Base-by-base conservation (phyloP, 1,140 invertebrate species). In the Drosophila sproati region DNA sequence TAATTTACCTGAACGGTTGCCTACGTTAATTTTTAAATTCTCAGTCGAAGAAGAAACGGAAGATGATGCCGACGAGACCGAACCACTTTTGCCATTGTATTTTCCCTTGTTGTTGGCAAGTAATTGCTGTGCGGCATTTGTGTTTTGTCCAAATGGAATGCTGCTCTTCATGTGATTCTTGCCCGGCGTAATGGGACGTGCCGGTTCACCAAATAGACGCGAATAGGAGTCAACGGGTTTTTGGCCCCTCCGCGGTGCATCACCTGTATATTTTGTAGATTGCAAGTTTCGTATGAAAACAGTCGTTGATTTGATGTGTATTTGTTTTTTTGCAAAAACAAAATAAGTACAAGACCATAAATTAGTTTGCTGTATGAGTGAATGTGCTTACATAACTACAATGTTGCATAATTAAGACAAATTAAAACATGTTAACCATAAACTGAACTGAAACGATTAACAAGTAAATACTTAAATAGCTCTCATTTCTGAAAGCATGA, bases 121-220 rank as follows among this genome's bases (percentile, higher is more conserved):
- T 32, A 82, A 71, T 64, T 80, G 75, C 37, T 86, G 73, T 75
- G 82, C 87, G 12, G 80, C 78, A 55, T 92, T 81, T 57, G 77
- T 73, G 47, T 90, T 92, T 50, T 78, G 77, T 37, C 91, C 91
- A 74, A 93, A 91, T 80, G 92, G 90, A 86, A 93, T 92, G 78
- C 77, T 93, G 88, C 92, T 93, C 57, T 89, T 92, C 85, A 91
- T 85, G 79, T 92, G 92, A 79, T 92, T 92, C 68, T 92, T 93
- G 59, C 74, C 90, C 43, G 92, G 88, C 39, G 92, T 92, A 5
- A 79, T 76, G 51, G 86, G 78, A 69, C 92, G 92, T 51, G 82
- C 68, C 28, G 83, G 81, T 43, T 93, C 92, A 29, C 92, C 92
- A 73, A 93, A 93, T 8, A 93, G 78, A 62, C 92, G 92, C 52